Conservation (phyloP, 2,113 vertebrate genomes). For the Rattus rattus region DNA sequence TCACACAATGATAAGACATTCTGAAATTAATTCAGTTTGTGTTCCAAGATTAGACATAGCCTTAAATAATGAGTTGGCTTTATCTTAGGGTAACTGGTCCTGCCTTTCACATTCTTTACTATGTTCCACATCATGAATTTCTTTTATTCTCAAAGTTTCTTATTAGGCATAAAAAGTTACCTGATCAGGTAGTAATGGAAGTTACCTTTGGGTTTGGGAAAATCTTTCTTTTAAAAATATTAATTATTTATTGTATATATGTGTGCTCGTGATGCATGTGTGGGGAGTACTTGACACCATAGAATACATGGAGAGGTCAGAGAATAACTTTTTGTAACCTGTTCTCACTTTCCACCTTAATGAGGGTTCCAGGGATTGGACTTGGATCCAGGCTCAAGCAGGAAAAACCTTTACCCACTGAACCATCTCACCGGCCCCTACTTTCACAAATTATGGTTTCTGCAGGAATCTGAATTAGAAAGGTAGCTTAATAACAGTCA, state of each 20-base stretch:
- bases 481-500: neutral
- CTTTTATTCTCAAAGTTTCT: neutral
- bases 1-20: neutral
- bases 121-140: neutral
- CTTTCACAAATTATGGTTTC: neutral
- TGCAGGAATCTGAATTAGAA: constrained; percentile 40
- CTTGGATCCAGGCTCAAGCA: neutral
- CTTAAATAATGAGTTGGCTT: neutral
- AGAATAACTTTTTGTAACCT: neutral
- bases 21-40: neutral
- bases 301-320: too few relatives aligned
- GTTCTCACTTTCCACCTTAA: neutral
- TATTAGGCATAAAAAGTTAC: neutral
- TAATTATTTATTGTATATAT: neutral
- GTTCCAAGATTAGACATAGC: neutral
- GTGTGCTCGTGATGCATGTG: neutral
- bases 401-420: neutral
- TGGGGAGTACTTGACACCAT: neutral
- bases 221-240: neutral
- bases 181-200: neutral
- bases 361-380: neutral
- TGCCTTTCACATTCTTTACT: neutral
- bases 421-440: neutral
- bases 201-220: neutral
- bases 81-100: neutral